These are phyloP conservation scores for Gephyroberyx darwinii DNA, from an alignment of 2,797 vertebrate genomes.

Conservation along the genomic window DNA sequence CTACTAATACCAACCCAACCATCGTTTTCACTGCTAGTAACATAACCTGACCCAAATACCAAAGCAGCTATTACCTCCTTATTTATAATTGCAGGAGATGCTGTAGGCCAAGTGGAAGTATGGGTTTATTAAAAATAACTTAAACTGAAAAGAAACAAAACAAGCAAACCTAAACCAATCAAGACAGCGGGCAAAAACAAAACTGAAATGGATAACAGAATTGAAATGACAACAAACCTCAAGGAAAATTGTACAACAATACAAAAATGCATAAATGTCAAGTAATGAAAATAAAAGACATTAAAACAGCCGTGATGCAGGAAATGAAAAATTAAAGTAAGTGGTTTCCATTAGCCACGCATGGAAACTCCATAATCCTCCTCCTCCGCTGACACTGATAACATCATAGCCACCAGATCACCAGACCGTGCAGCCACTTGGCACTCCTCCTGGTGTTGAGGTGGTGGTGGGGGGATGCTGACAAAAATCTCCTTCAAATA, in stretches of 20 bases:
- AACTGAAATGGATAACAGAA: no score
- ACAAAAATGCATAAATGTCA: not conserved
- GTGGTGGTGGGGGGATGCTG: slow-evolving; percentile 59
- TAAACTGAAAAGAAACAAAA: no score
- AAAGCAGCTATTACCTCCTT: no score
- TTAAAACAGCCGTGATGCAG: slow-evolving; percentile 2
- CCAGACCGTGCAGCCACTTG: slow-evolving; percentile 48
- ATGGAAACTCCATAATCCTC: slow-evolving; percentile 37
- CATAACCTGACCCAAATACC: no score
- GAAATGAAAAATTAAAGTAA: slow-evolving; percentile 38
- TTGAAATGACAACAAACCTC: no score
- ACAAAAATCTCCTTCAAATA: slow-evolving; percentile 74
- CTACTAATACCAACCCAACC: no score
- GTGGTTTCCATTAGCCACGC: slow-evolving; percentile 37
- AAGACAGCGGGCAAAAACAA: no score
- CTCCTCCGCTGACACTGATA: slow-evolving; percentile 35
- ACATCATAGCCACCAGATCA: slow-evolving; percentile 41
- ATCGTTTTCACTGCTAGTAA: no score
- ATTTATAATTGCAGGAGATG: no score
- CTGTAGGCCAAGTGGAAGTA: no score
- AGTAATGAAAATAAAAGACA: not conserved
- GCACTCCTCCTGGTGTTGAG: slow-evolving; percentile 29
- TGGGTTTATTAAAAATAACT: not conserved
- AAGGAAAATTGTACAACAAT: not conserved
- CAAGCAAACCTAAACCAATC: no score